Percentiles rank a stretch among this genome's conserved stretches.
Conservation (phyloP, 2,797 vertebrate species). For the Catharus ustulatus region DNA sequence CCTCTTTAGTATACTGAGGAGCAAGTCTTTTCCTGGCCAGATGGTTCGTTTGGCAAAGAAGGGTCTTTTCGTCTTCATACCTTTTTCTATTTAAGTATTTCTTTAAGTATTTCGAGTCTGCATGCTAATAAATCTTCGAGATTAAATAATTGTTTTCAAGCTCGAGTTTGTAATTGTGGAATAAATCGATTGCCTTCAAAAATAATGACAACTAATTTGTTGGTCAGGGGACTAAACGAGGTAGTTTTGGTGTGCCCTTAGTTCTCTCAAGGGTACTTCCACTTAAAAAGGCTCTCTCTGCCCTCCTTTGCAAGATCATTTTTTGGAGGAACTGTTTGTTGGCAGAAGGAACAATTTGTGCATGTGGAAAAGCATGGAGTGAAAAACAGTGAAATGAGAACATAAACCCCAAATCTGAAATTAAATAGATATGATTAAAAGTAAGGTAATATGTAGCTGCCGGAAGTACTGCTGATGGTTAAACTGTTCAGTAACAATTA, state of each 20-base stretch:
- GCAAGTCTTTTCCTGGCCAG: rapidly evolving
- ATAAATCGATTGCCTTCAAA: neutral
- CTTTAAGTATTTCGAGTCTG: rapidly evolving
- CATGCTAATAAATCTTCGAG: rapidly evolving
- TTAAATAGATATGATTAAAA: neutral
- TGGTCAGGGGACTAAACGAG: rapidly evolving
- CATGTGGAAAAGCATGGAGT: neutral
- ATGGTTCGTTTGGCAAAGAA: rapidly evolving
- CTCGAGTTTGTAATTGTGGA: neutral
- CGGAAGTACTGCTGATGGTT: neutral
- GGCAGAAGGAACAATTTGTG: no score
- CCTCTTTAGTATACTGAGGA: rapidly evolving
- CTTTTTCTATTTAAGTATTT: rapidly evolving
- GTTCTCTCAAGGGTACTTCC: rapidly evolving
- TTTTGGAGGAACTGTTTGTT: neutral
- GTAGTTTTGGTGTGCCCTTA: rapidly evolving
- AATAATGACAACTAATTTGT: rapidly evolving
- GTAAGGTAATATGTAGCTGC: rapidly evolving
- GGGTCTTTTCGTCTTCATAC: rapidly evolving
- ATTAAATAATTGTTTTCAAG: rapidly evolving
- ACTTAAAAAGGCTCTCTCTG: neutral
- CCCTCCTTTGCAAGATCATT: rapidly evolving
- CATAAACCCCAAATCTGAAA: neutral
- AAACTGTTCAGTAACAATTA: neutral
- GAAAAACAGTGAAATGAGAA: neutral